phyloP scores from a whole-genome alignment of 2,888 invertebrate species.

The Scaptomyza reducta region DNA sequence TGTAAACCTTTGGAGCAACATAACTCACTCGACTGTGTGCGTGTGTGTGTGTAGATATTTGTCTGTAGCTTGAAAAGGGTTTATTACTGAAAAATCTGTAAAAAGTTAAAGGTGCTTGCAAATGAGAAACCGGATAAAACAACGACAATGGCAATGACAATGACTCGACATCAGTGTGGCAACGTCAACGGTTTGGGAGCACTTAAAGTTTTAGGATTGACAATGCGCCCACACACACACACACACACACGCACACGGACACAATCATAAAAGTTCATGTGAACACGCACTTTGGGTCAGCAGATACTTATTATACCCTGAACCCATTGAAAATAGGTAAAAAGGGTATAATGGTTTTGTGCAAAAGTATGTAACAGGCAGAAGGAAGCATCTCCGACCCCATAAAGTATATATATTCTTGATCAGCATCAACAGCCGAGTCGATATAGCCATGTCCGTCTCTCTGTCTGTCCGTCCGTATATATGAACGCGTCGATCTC shows the following conservation, averaged over 20 bases:
- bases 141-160: conserved; percentile 36
- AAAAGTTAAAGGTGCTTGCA: conserved; percentile 36
- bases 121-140: conserved; percentile 43
- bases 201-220: conserved; percentile 54
- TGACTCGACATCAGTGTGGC: conserved; percentile 38
- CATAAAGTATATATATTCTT: no score
- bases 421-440: no score
- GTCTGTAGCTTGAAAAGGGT: conserved; percentile 37
- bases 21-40: conserved; percentile 56
- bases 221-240: conserved; percentile 43
- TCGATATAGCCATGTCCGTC: no score
- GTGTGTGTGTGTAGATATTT: conserved; percentile 53
- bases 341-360: no score
- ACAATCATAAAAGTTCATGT: conserved; percentile 62
- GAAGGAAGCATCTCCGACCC: no score
- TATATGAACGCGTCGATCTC: no score
- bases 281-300: conserved; percentile 71
- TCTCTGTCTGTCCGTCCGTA: no score
- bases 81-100: conserved; percentile 52
- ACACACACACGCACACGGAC: conserved; percentile 1
- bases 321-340: no score
- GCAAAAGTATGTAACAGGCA: no score
- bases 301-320: conserved; percentile 63
- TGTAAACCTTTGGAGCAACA: conserved; percentile 51
- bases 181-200: conserved; percentile 22